Evolutionary conservation across 2,888 invertebrate genomes (phyloP), one percentile per base, ranked within the genome.

Genomic region (Erebia palarica): DNA sequence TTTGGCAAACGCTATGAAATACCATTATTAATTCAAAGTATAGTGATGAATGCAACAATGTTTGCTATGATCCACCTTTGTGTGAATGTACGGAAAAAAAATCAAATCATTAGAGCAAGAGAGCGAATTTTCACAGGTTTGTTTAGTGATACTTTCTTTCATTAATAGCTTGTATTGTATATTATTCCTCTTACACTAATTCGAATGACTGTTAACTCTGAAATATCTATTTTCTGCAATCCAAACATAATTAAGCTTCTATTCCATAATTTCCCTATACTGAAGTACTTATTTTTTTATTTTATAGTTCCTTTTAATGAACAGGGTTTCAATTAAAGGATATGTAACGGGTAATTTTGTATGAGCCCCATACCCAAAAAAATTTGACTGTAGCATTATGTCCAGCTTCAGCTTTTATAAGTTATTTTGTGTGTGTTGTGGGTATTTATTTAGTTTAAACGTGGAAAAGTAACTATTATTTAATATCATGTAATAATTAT

Each of bases 21-120:
- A 84, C 99, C 99, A 71, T 94, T 99, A 76, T 95, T 99, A 78
- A 95, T 98, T 74, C 99, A 99, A 94, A 99, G 99, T 93, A 95
- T 99, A 84, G 96, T 99, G 71, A 99, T 99, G 99, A 99, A 98
- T 84, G 86, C 97, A 71, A 97, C 98, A 77, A 99, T 99, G 99
- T 95, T 99, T 90, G 94, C 96, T 70, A 97, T 99, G 97, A 96
- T 99, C 77, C 97, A 98, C 88, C 93, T 99, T 65, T 99, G 99
- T 94, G 97, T 99, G 42, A 95, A 94, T 84, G 96, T 98, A 76
- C 95, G 96, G 81, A 96, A 96, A 87, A 96, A 96, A 88, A 97
- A 96, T 86, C 96, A 96, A 88, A 95, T 97, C 75, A 94, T 96
- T 76, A 95, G 96, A 86, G 94, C 95, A 68, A 94, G 96, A 79